phyloP scores from a whole-genome alignment of 2,113 vertebrate genomes.

The Clinocottus analis region DNA sequence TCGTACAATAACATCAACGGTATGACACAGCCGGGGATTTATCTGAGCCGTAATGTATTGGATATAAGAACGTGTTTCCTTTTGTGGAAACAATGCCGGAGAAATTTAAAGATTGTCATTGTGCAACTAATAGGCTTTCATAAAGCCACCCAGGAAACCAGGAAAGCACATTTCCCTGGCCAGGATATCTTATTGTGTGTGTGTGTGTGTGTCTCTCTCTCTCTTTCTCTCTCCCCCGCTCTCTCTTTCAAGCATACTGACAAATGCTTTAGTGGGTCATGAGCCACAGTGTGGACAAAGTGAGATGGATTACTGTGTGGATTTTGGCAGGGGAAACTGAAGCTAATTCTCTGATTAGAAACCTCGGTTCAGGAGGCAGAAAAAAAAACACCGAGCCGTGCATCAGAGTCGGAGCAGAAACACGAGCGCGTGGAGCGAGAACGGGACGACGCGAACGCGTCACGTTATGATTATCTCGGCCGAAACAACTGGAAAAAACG shows the following conservation, averaged over 20 bases:
- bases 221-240: slow-evolving; percentile 16
- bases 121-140: slow-evolving; percentile 56
- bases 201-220: slow-evolving; percentile 6
- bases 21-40: slow-evolving; percentile 12
- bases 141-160: slow-evolving; percentile 57
- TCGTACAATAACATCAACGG: slow-evolving; percentile 22
- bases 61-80: slow-evolving; percentile 32
- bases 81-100: slow-evolving; percentile 42
- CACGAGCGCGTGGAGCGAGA: background rate
- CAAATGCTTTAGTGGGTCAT: slow-evolving; percentile 56
- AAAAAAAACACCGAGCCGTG: slow-evolving; percentile 68
- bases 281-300: slow-evolving; percentile 74
- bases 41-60: slow-evolving; percentile 20
- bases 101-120: slow-evolving; percentile 55
- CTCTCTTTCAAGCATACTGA: slow-evolving; percentile 47
- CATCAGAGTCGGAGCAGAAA: slow-evolving; percentile 52
- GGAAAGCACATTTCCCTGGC: slow-evolving; percentile 51
- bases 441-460: background rate
- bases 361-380: slow-evolving; percentile 69
- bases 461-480: background rate
- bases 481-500: background rate
- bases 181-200: slow-evolving; percentile 46
- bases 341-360: slow-evolving; percentile 80
- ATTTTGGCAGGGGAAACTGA: slow-evolving; percentile 67
- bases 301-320: slow-evolving; percentile 75